These are phyloP conservation scores for Macrotrachela quadricornifera DNA, from an alignment of 1,140 invertebrate genomes.

Conservation along the genomic window DNA sequence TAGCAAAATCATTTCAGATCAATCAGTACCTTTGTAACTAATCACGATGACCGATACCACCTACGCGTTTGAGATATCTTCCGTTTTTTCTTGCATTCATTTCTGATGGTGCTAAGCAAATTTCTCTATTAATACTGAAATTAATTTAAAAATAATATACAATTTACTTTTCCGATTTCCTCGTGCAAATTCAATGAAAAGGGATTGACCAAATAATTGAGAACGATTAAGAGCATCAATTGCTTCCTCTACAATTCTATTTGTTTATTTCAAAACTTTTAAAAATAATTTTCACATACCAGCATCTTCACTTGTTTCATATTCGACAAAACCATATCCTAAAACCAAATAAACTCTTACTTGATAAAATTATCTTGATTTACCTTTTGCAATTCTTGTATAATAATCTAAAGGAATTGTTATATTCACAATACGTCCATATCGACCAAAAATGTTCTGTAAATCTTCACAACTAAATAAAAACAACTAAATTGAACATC, in stretches of 20 bases:
- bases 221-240: conserved; percentile 29
- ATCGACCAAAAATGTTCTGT: conserved; percentile 32
- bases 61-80: neutral
- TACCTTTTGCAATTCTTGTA: conserved; percentile 25
- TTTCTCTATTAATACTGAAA: neutral
- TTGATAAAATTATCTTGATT: too few species aligned
- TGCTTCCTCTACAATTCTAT: conserved; percentile 34
- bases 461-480: conserved; percentile 26
- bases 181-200: conserved; percentile 36
- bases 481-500: too few species aligned
- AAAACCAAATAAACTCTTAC: too few species aligned
- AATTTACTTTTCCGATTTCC: conserved; percentile 36
- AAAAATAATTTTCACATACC: neutral
- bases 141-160: neutral
- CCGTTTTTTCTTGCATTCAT: neutral
- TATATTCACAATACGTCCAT: conserved; percentile 33
- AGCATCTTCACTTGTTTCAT: conserved; percentile 12
- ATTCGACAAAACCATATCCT: conserved; percentile 35
- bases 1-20: too few species aligned
- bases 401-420: conserved; percentile 35
- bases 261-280: neutral
- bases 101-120: neutral
- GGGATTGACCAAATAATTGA: conserved; percentile 29
- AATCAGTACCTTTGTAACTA: too few species aligned
- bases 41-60: too few species aligned